phyloP scores from a whole-genome alignment of 2,888 invertebrate species.

The Eremobia ochroleuca region DNA sequence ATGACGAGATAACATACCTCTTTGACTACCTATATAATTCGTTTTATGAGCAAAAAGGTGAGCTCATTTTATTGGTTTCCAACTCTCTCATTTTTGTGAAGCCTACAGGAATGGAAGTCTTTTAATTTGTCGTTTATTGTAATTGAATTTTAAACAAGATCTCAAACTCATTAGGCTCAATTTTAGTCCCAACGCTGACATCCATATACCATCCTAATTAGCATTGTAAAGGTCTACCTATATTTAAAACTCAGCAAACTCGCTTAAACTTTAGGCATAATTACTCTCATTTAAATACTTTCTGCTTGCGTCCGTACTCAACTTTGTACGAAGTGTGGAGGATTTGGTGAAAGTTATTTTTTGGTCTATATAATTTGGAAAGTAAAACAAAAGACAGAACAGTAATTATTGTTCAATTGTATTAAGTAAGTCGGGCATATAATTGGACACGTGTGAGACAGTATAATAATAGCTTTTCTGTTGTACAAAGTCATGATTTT shows the following conservation, averaged over 20 bases:
- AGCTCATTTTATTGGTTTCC: neutral
- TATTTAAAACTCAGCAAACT: conserved; percentile 52
- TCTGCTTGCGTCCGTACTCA: conserved; percentile 62
- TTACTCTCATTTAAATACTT: conserved; percentile 78
- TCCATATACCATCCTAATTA: conserved; percentile 35
- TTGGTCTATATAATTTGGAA: conserved; percentile 12
- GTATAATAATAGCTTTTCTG: neutral
- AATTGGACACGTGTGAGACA: neutral
- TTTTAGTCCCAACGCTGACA: conserved; percentile 22
- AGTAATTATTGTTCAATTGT: conserved; percentile 10
- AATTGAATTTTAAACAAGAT: neutral
- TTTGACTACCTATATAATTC: neutral
- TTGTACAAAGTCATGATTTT: neutral
- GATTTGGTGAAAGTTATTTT: conserved; percentile 29
- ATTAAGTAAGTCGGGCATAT: neutral
- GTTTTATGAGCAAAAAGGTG: neutral
- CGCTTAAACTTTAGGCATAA: conserved; percentile 73
- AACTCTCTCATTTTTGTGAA: neutral
- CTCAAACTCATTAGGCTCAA: conserved; percentile 25
- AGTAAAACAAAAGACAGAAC: conserved; percentile 12
- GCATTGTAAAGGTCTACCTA: conserved; percentile 44
- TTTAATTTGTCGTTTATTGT: neutral
- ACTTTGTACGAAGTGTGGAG: conserved; percentile 44
- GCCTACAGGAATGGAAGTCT: neutral
- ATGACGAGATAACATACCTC: neutral